phyloP scores from a whole-genome alignment of 2,797 vertebrate genomes.

The Pangasius djambal region DNA sequence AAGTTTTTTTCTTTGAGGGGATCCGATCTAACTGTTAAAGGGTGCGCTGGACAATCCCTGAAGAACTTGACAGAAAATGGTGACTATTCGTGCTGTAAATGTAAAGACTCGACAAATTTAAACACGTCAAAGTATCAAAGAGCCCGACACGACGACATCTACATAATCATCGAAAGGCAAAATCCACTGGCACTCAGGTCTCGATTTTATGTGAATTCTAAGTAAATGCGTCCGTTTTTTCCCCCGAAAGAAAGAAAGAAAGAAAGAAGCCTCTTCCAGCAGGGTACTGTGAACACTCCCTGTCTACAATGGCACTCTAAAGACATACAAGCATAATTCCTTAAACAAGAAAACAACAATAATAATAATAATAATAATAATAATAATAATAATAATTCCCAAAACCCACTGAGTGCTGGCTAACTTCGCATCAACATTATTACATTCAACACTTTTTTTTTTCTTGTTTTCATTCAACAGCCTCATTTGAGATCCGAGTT shows the following conservation, averaged over 20 bases:
- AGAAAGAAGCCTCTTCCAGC: conserved; percentile 38
- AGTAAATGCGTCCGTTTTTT: conserved; percentile 44
- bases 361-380: neutral
- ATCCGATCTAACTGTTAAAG: conserved; percentile 53
- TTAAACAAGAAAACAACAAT: neutral
- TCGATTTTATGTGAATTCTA: neutral
- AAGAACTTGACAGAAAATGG: conserved; percentile 27
- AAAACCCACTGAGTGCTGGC: neutral
- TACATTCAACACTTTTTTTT: conserved; percentile 64
- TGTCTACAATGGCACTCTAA: conserved; percentile 20
- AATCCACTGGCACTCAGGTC: conserved; percentile 43
- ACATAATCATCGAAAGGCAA: conserved; percentile 48
- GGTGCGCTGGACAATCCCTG: conserved; percentile 49
- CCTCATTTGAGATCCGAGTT: neutral
- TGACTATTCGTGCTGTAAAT: neutral
- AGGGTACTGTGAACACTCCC: neutral
- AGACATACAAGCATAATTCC: neutral
- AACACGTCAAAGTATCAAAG: conserved; percentile 20
- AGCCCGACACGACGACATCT: conserved; percentile 44
- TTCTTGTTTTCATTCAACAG: neutral
- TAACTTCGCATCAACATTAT: conserved; percentile 3
- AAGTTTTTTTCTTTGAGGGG: conserved; percentile 26
- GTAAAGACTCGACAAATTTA: neutral
- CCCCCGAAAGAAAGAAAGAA: neutral
- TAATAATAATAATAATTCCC: neutral